Conservation (phyloP, 2,113 vertebrate species). For the Scomber scombrus region DNA sequence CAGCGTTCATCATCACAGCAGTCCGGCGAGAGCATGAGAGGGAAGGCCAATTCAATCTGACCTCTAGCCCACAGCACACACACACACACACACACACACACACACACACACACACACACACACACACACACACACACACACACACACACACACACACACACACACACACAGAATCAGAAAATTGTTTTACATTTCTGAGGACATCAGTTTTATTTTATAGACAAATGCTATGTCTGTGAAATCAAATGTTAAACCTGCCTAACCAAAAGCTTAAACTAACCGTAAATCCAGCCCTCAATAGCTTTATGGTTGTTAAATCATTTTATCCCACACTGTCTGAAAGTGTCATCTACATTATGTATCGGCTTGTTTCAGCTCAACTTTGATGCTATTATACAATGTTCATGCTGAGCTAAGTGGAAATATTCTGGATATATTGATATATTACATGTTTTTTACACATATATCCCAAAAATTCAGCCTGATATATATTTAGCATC, state of each 20-base stretch:
- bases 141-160: not conserved
- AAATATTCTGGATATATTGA: too few species aligned
- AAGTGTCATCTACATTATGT: too few species aligned
- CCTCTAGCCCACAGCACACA: not conserved
- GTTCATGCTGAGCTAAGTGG: too few species aligned
- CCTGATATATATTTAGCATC: too few species aligned
- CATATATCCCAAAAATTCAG: too few species aligned
- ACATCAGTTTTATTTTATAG: not conserved
- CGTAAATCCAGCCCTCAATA: too few species aligned
- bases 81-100: conserved; percentile 11
- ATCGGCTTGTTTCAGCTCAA: too few species aligned
- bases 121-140: conserved; percentile 6
- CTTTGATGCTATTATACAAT: too few species aligned
- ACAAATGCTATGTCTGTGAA: not conserved
- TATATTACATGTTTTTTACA: too few species aligned
- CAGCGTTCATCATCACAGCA: conserved; percentile 44
- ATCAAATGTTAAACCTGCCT: not conserved
- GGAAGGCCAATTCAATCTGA: conserved; percentile 8
- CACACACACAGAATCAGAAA: not conserved
- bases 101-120: conserved; percentile 3
- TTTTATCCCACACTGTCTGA: too few species aligned
- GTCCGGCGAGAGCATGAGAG: not conserved
- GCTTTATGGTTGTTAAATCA: too few species aligned
- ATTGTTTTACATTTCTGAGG: not conserved
- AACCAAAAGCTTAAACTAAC: too few species aligned